phyloP scores from a whole-genome alignment of 1,140 invertebrate genomes.

The Zaprionus vittiger region DNA sequence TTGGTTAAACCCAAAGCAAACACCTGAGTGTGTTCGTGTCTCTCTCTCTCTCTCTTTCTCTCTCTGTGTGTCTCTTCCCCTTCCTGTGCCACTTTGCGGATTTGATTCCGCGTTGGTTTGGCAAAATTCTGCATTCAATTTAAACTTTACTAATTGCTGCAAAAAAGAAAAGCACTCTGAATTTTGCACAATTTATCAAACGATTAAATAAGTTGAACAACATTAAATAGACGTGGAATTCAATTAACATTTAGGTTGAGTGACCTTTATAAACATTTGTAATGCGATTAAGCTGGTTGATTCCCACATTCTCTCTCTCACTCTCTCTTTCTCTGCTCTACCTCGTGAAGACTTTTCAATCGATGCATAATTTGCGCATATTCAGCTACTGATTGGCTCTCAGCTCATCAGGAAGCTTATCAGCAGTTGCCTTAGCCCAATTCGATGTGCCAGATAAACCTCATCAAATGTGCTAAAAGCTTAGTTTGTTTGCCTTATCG shows the following conservation, averaged over 20 bases:
- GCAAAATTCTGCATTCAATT: conserved; percentile 22
- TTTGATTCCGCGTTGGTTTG: conserved; percentile 12
- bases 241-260: not conserved
- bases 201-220: conserved; percentile 1
- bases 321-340: too few relatives aligned
- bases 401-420: conserved; percentile 19
- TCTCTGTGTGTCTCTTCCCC: not conserved
- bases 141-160: conserved; percentile 41
- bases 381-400: not conserved
- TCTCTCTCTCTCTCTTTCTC: not conserved
- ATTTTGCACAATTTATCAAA: conserved; percentile 1
- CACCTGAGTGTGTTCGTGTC: conserved; percentile 25
- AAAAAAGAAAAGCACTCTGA: conserved; percentile 22
- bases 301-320: too few relatives aligned
- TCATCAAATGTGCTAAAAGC: conserved; percentile 41
- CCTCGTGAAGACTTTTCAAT: not conserved
- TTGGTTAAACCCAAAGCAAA: conserved; percentile 6
- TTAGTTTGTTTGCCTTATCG: conserved; percentile 29
- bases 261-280: not conserved
- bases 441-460: conserved; percentile 16
- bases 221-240: conserved; percentile 1
- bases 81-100: not conserved
- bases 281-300: not conserved
- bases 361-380: not conserved
- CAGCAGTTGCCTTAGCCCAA: conserved; percentile 13